Evolutionary conservation across 1,140 invertebrate genomes (phyloP).

Genomic region (Vanessa tameamea): DNA sequence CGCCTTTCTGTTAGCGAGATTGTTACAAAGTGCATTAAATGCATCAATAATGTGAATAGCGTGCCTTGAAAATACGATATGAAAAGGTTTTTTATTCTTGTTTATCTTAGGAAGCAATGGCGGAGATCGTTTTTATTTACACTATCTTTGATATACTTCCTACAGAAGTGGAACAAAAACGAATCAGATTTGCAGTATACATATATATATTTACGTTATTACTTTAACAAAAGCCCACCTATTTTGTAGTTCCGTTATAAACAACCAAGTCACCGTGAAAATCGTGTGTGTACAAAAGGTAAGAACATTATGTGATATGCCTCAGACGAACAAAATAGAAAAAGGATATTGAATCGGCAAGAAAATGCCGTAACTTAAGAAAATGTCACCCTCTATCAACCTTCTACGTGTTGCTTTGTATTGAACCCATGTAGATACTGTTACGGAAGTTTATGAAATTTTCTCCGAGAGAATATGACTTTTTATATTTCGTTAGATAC

Average conservation of each 20-base stretch:
- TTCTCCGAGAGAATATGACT: constrained; percentile 10
- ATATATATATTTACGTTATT: background rate
- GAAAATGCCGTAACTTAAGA: constrained; percentile 68
- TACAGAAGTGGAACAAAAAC: background rate
- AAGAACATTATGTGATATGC: constrained; percentile 49
- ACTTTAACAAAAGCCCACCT: constrained; percentile 8
- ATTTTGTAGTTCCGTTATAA: constrained; percentile 20
- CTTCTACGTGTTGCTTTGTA: constrained; percentile 58
- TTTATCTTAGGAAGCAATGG: background rate
- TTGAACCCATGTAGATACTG: constrained; percentile 53
- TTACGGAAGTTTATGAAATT: constrained; percentile 36
- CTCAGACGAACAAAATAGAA: constrained; percentile 64
- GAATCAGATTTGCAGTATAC: background rate
- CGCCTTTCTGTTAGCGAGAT: constrained; percentile 3
- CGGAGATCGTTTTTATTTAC: no score
- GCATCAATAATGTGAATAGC: constrained; percentile 4
- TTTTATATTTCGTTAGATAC: constrained; percentile 15
- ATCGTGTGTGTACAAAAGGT: constrained; percentile 42
- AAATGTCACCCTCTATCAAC: constrained; percentile 69
- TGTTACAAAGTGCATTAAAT: constrained; percentile 25
- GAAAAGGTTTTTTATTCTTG: background rate
- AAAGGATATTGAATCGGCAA: constrained; percentile 70
- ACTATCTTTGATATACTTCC: no score
- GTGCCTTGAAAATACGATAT: background rate
- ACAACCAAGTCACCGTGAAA: constrained; percentile 33